Evolutionary conservation across 2,797 vertebrate species (phyloP), one percentile per base, ranked within the genome.

Genomic region (Bucorvus abyssinicus): DNA sequence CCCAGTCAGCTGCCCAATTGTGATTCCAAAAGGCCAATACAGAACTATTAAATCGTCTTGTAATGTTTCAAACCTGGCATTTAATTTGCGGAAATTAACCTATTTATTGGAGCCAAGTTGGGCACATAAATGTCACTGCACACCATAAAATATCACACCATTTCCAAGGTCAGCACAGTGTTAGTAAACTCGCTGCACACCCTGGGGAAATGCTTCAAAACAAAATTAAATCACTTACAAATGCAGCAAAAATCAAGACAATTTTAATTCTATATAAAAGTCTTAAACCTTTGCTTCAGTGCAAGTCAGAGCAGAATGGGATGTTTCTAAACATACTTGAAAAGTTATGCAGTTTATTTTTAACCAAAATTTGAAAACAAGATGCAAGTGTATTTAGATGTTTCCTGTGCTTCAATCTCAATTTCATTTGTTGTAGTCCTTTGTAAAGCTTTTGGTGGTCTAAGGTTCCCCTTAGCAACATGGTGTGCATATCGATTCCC

Each of bases 81-180:
- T 97, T 97, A 94, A 97, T 97, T 97, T 95, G 89, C 30, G 44
- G 83, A 97, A 96, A 96, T 92, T 95, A 96, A 73, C 95, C 93
- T 97, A 73, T 87, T 93, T 96, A 96, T 93, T 96, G 68, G 90
- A 95, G 94, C 93, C 95, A 86, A 88, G 71, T 89, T 84, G 76
- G 76, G 73, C 81, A 74, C 82, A 94, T 89, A 97, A 97, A 97
- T 95, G 96, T 97, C 97, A 97, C 90, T 77, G 76, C 93, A 90
- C 77, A 27, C 85, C 64, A 34, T 90, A 91, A 97, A 96, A 97
- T 95, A 94, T 55, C 96, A 92, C 84, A 50, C 64, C 11, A 7
- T 84, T 88, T 88, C 92, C 81, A 92, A 92, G 96, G 96, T 90
- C 86, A 45, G 70, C 74, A 73, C 9, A n/a, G 42, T 50, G 77